Evolutionary conservation across 2,113 vertebrate species (phyloP).

Genomic region (Syngnathus scovelli): DNA sequence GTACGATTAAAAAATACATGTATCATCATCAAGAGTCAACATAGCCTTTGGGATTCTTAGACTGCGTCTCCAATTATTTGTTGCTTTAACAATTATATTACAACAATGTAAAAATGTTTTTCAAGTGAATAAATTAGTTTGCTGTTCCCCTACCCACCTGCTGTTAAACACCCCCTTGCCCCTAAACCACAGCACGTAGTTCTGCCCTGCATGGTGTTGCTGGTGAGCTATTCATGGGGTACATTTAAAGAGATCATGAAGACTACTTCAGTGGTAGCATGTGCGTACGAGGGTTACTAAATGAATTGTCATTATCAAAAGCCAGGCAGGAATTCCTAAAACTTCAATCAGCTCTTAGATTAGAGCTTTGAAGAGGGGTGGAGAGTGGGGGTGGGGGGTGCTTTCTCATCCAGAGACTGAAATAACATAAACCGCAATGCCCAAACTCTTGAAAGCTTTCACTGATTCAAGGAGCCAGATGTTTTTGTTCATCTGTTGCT

Average conservation of each 20-base stretch:
- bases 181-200: slow-evolving; percentile 30
- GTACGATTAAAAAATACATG: neutral
- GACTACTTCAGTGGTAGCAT: slow-evolving; percentile 52
- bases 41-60: neutral
- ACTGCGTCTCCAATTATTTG: neutral
- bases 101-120: neutral
- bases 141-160: neutral
- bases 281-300: slow-evolving; percentile 34
- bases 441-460: slow-evolving; percentile 40
- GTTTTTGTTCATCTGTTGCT: slow-evolving; percentile 39
- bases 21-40: neutral
- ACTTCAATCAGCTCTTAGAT: slow-evolving; percentile 56
- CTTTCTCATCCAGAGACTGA: slow-evolving; percentile 63
- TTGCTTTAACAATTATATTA: neutral
- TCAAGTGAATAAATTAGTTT: neutral
- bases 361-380: slow-evolving; percentile 44
- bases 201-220: slow-evolving; percentile 23
- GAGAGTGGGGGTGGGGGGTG: slow-evolving; percentile 16
- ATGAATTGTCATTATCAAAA: slow-evolving; percentile 60
- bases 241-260: slow-evolving; percentile 32
- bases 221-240: slow-evolving; percentile 33
- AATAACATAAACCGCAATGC: slow-evolving; percentile 47
- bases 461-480: slow-evolving; percentile 44
- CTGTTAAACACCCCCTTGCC: slow-evolving; percentile 14
- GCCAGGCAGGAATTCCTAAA: slow-evolving; percentile 56